Percentiles rank a stretch among this genome's conserved stretches.
Evolutionary conservation across 2,888 invertebrate species (phyloP).

Genomic region (Morinoia aosen): DNA sequence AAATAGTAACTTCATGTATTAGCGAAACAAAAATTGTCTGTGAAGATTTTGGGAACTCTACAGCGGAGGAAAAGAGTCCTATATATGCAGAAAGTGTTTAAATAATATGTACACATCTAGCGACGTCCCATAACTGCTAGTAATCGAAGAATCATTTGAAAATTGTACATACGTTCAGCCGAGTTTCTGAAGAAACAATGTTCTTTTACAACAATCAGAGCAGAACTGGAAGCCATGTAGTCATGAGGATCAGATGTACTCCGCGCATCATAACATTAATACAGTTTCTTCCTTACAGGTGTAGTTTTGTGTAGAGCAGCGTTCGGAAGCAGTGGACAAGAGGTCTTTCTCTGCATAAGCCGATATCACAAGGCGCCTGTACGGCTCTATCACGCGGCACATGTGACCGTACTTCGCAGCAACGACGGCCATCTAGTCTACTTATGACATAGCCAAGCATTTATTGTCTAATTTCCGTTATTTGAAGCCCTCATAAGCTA

Average conservation of each 20-base stretch:
- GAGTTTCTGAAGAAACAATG: too few species aligned
- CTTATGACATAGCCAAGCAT: background rate
- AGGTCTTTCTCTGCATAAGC: too few species aligned
- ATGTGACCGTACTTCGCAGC: constrained; percentile 1
- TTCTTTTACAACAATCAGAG: too few species aligned
- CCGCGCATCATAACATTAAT: background rate
- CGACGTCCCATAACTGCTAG: background rate
- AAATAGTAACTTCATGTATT: background rate
- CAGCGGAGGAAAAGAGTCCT: too few species aligned
- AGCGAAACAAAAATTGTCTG: background rate
- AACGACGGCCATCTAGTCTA: constrained; percentile 28
- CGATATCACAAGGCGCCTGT: background rate
- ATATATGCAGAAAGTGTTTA: too few species aligned
- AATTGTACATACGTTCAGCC: background rate
- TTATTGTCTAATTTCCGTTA: constrained; percentile 36
- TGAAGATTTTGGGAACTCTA: too few species aligned
- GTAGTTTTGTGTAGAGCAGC: too few species aligned
- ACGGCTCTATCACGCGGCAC: background rate
- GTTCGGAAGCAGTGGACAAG: too few species aligned
- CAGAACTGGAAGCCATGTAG: too few species aligned
- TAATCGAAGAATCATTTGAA: background rate
- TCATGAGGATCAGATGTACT: background rate
- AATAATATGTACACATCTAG: too few species aligned
- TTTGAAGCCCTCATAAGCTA: constrained; percentile 34
- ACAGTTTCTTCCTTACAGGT: too few species aligned